Percentiles rank a stretch among this genome's conserved stretches.
phyloP scores from a whole-genome alignment of 2,113 vertebrate species.

The Lanius collurio region DNA sequence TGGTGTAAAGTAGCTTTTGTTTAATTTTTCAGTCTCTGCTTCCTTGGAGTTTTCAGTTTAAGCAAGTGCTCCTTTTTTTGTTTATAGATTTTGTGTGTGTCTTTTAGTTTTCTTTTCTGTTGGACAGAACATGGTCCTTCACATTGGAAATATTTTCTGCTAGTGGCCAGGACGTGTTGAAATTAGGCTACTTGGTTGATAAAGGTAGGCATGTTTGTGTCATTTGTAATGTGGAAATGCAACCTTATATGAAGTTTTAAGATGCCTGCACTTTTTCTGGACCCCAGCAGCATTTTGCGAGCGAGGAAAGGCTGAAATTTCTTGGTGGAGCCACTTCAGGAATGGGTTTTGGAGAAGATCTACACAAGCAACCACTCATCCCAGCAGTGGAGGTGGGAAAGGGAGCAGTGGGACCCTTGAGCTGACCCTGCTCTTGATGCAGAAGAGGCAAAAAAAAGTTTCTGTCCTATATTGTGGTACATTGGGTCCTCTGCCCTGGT shows the following conservation, averaged over 20 bases:
- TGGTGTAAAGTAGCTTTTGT: not conserved
- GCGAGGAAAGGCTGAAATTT: not conserved
- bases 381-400: rapidly evolving
- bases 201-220: not conserved
- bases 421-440: not conserved
- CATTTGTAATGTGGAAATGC: not conserved
- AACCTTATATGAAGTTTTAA: not conserved
- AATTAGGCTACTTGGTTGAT: not conserved
- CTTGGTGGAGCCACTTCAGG: not conserved
- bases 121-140: not conserved
- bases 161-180: not conserved
- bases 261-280: not conserved
- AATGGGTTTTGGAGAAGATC: not conserved
- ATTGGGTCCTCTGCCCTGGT: rapidly evolving
- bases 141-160: not conserved
- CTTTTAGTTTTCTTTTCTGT: not conserved
- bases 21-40: not conserved
- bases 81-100: not conserved
- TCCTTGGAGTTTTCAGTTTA: not conserved
- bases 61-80: not conserved
- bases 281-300: not conserved
- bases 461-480: not conserved
- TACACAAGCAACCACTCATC: not conserved
- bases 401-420: not conserved
- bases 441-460: not conserved